Conservation (phyloP, 2,888 invertebrate species). For the Polymixis lichenea region DNA sequence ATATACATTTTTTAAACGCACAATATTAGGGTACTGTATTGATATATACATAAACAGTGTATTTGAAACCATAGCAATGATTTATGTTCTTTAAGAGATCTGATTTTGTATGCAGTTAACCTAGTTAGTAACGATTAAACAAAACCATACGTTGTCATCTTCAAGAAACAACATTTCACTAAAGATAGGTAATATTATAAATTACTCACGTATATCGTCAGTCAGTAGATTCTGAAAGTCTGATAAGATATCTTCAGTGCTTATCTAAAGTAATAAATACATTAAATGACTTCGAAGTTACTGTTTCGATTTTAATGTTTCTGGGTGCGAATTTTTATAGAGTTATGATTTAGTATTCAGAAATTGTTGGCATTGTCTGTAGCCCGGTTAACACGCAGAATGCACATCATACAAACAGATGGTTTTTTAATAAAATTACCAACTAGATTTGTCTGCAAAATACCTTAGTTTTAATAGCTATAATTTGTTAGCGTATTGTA, state of each 20-base stretch:
- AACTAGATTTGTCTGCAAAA: not conserved
- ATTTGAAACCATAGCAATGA: not conserved
- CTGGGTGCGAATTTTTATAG: slow-evolving; percentile 13
- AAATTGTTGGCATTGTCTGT: not conserved
- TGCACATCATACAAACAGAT: not conserved
- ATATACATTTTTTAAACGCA: slow-evolving; percentile 3
- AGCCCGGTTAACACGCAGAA: not conserved
- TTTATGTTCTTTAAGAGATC: slow-evolving; percentile 32
- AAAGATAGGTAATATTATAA: slow-evolving; percentile 22
- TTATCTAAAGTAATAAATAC: slow-evolving; percentile 48
- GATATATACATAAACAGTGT: not conserved
- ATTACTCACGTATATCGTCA: slow-evolving; percentile 22
- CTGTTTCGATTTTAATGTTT: slow-evolving; percentile 9
- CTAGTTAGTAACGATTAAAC: not conserved
- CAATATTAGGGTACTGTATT: slow-evolving; percentile 1
- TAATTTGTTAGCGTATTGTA: slow-evolving; percentile 15
- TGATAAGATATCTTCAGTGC: slow-evolving; percentile 45
- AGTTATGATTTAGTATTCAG: not conserved
- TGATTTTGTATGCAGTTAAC: slow-evolving; percentile 17
- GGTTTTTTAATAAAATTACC: slow-evolving; percentile 2
- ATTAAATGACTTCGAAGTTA: slow-evolving; percentile 17
- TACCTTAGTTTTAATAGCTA: not conserved
- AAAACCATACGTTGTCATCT: not conserved
- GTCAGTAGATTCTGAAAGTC: slow-evolving; percentile 28
- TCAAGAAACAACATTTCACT: not conserved